phyloP scores from a whole-genome alignment of 2,888 invertebrate species.

The Drosophila ezoana region DNA sequence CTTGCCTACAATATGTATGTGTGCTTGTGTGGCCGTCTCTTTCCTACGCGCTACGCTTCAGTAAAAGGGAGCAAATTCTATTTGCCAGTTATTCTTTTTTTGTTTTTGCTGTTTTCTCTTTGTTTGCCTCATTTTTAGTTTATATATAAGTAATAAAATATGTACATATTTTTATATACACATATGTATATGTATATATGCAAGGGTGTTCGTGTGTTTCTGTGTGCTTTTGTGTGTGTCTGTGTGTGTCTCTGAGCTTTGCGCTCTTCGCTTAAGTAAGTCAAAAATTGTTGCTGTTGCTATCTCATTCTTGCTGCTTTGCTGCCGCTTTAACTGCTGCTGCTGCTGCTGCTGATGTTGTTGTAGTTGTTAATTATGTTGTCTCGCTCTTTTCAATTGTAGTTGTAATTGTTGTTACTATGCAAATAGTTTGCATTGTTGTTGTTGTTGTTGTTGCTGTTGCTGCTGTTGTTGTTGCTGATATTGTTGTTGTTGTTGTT shows the following conservation, averaged over 20 bases:
- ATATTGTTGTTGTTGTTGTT: constrained; percentile 43
- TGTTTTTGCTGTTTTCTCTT: constrained; percentile 30
- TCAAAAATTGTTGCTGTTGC: constrained; percentile 70
- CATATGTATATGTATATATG: constrained; percentile 34
- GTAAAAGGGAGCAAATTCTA: constrained; percentile 57
- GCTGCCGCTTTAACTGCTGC: constrained; percentile 7
- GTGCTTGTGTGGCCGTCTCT: constrained; percentile 36
- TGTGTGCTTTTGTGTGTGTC: constrained; percentile 28
- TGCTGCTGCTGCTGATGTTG: constrained; percentile 34
- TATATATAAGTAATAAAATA: constrained; percentile 76
- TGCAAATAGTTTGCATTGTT: constrained; percentile 43
- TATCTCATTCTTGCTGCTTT: constrained; percentile 42
- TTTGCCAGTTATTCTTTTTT: constrained; percentile 43
- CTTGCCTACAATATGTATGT: constrained; percentile 30
- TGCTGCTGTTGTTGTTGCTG: constrained; percentile 1
- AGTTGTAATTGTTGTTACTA: constrained; percentile 39
- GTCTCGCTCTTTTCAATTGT: constrained; percentile 54
- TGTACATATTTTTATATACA: constrained; percentile 65
- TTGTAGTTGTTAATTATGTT: constrained; percentile 29
- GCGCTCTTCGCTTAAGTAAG: constrained; percentile 63
- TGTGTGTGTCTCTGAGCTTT: constrained; percentile 43
- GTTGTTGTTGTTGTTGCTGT: constrained; percentile 22
- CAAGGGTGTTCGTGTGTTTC: constrained; percentile 20
- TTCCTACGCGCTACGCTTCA: constrained; percentile 49
- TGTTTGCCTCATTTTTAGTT: constrained; percentile 73